Evolutionary conservation across 2,797 vertebrate genomes (phyloP).

Genomic region (Falco columbarius): DNA sequence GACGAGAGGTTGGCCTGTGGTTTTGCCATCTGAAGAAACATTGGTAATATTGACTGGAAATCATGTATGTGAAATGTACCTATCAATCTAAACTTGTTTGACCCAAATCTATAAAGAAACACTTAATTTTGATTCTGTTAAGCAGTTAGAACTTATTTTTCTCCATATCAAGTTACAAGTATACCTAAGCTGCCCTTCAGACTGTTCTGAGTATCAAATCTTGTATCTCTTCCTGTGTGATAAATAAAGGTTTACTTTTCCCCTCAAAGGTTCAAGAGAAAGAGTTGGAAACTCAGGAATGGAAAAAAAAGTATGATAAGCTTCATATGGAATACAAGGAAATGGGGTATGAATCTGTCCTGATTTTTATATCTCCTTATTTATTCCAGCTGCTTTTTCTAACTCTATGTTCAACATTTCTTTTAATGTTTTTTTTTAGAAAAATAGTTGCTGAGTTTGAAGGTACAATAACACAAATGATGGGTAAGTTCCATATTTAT

Average conservation of each 20-base stretch:
- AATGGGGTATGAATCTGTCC: conserved; percentile 83
- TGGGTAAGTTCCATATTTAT: conserved; percentile 76
- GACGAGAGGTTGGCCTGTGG: background rate
- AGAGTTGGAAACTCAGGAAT: conserved; percentile 73
- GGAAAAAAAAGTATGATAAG: conserved; percentile 77
- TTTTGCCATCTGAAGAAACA: background rate
- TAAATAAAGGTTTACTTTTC: background rate
- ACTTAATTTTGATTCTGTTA: background rate
- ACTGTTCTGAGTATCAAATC: background rate
- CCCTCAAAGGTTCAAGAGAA: conserved; percentile 76
- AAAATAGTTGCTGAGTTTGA: conserved; percentile 89
- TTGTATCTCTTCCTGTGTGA: background rate
- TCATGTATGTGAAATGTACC: accelerated
- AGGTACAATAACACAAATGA: conserved; percentile 80
- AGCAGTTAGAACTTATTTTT: background rate
- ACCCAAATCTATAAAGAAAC: background rate
- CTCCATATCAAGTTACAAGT: background rate
- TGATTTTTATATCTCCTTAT: background rate
- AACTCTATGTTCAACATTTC: background rate
- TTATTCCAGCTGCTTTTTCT: background rate
- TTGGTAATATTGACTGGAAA: background rate
- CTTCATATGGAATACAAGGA: conserved; percentile 80
- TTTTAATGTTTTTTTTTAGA: conserved; percentile 68
- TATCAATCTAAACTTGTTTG: background rate
- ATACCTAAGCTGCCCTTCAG: background rate